Conservation (phyloP, 2,113 vertebrate genomes). For the Tetrao urogallus region DNA sequence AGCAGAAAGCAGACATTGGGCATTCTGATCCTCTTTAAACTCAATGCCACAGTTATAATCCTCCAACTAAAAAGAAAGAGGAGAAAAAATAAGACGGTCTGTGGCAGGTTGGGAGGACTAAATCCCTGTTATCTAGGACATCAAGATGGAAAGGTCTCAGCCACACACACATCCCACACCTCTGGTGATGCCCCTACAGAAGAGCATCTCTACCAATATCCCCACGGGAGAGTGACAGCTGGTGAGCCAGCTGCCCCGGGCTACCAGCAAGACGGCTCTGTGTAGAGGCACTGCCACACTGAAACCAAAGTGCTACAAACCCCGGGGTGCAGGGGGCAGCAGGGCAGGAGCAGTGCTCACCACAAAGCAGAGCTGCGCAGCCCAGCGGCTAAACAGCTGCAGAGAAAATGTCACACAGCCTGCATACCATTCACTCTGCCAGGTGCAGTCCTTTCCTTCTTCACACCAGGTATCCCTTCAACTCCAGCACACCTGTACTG, state of each 20-base stretch:
- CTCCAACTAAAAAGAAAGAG: slow-evolving; percentile 32
- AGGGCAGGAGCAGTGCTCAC: background rate
- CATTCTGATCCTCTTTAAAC: slow-evolving; percentile 38
- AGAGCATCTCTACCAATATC: background rate
- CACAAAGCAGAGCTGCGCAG: background rate
- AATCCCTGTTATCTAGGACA: slow-evolving; percentile 56
- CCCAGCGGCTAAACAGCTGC: background rate
- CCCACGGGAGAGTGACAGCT: fast-evolving
- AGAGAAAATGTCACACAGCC: background rate
- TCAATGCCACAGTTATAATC: slow-evolving; percentile 36
- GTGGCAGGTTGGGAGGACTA: slow-evolving; percentile 48
- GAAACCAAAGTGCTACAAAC: background rate
- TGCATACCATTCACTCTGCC: background rate
- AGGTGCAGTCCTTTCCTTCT: background rate
- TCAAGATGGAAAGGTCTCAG: slow-evolving; percentile 47
- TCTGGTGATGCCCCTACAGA: background rate
- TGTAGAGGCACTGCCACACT: background rate
- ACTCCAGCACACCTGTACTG: background rate
- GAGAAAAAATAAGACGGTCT: slow-evolving; percentile 33
- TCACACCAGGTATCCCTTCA: background rate
- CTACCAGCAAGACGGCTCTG: background rate
- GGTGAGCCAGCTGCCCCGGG: background rate
- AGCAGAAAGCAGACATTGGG: slow-evolving; percentile 16
- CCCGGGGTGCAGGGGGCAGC: background rate
- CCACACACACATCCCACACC: background rate